Evolutionary conservation across 2,888 invertebrate genomes (phyloP), one percentile per base, ranked within the genome.

Genomic region (Clistopyga incitator): DNA sequence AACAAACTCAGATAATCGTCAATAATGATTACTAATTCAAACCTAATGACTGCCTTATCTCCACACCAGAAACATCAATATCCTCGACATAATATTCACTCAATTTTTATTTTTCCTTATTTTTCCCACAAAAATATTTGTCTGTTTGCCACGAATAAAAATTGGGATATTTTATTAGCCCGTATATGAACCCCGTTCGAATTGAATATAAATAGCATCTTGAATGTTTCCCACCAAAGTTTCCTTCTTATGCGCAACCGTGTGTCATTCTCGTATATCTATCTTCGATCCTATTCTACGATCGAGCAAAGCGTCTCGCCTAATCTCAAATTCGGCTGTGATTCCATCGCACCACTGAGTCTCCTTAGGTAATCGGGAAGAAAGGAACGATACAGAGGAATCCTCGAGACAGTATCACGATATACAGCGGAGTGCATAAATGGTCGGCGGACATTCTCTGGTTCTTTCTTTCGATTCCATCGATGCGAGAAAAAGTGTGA

Each of bases 401-500:
- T 50, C 18, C 13, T 45, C 23, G n/a, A n/a, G n/a, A 15, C 42
- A 45, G 45, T 47, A 56, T 59, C 23, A 13, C 38, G 42, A 59
- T 77, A 68, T 77, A 77, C 47, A 11, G 13, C 10, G n/a, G 23
- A 67, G 54, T 76, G 67, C 65, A 76, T 70, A 74, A 68, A 74
- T 50, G 64, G 18, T 45, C 18, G 50, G 50, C 11, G 59, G 61
- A 81, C 75, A 81, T 42, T 52, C 20, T 20, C 47, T 15, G n/a
- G 61, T 65, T 76, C 54, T 45, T 59, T 68, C 61, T 56, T 76
- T 71, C 45, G 42, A 71, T 71, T 67, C 50, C 71, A 79, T 76
- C 67, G 76, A 76, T 78, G 18, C 68, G 74, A 61, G 50, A 75
- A 25, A 68, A 75, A 81, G 56, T 64, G 71, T 23, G 67, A 74